Base-by-base conservation (phyloP, 2,888 invertebrate species). In the Ptychoptera contaminata region DNA sequence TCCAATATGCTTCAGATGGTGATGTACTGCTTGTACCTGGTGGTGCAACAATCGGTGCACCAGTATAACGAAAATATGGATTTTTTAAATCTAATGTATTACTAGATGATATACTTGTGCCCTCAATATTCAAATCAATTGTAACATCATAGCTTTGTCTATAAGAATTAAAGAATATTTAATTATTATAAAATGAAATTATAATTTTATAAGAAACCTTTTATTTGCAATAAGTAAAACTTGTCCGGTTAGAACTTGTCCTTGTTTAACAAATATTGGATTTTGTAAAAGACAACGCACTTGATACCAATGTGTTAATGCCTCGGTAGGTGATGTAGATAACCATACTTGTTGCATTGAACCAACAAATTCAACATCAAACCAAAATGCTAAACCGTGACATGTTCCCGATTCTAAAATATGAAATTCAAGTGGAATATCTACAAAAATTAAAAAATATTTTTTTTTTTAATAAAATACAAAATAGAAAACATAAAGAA, bases 291-390 rank as follows among this genome's bases (percentile, higher is more conserved):
- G 73, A 63, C 97, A 98, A 30, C 97, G 77, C 2, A 97, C 96
- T 69, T 97, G 96, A 67, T 98, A 97, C 98, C 97, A 98, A 66
- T 98, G 97, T 29, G 97, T 98, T 15, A 98, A 70, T 1, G 96
- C 93, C 62, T 97, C 96, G 3, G 96, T 96, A 0, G 97, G 97
- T 1, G 96, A 83, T 7, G 98, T 98, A 8, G 96, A 96, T 31
- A 98, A 67, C 96, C 97, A 97, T 46, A 97, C 83, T 48, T 88
- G 84, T 58, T 90, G 84, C 47, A 78, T 79, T 39, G 79, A 78
- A 34, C 97, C 96, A 47, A 86, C 79, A 67, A 98, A 97, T 51
- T 94, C 83, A 16, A 97, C 96, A 68, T 98, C 96, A 64, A 98
- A 98, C 97, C 98, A 98, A 69, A 98, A 97, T 14, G 97, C 97